Evolutionary conservation across 2,888 invertebrate species (phyloP).

Genomic region (Nomada fabriciana): DNA sequence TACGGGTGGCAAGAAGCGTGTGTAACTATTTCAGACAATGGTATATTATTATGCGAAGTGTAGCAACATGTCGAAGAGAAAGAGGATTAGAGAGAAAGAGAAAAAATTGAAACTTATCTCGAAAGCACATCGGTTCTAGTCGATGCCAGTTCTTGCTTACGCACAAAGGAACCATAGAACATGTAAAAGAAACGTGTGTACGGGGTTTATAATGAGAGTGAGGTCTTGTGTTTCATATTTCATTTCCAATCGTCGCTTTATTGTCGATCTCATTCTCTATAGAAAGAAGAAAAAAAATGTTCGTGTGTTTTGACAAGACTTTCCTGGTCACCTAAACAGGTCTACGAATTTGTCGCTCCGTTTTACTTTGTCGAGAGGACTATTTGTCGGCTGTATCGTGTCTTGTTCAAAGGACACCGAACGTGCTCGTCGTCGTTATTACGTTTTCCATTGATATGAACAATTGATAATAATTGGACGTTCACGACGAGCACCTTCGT

Average conservation of each 20-base stretch:
- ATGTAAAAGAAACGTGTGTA: slow-evolving; percentile 39
- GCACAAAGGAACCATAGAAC: slow-evolving; percentile 1
- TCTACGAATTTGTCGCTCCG: slow-evolving; percentile 60
- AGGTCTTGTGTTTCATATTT: slow-evolving; percentile 51
- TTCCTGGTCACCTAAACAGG: slow-evolving; percentile 73
- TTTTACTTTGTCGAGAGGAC: slow-evolving; percentile 24
- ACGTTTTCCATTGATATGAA: too few species aligned
- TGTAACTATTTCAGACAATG: slow-evolving; percentile 25
- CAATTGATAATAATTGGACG: not conserved
- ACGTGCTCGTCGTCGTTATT: slow-evolving; percentile 37
- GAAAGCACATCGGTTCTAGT: slow-evolving; percentile 72
- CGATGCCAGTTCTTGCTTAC: slow-evolving; percentile 57
- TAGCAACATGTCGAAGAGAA: slow-evolving; percentile 34
- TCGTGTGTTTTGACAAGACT: slow-evolving; percentile 67
- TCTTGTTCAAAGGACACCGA: slow-evolving; percentile 16
- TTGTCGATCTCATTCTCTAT: slow-evolving; percentile 71
- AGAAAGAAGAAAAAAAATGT: slow-evolving; percentile 8
- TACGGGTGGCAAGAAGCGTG: slow-evolving; percentile 59
- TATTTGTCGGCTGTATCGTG: slow-evolving; percentile 18
- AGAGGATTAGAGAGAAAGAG: slow-evolving; percentile 30
- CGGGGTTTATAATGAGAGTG: slow-evolving; percentile 50
- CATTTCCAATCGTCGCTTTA: slow-evolving; percentile 71
- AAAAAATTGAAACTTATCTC: slow-evolving; percentile 77
- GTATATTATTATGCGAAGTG: slow-evolving; percentile 36
- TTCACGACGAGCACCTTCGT: slow-evolving; percentile 36